Base-by-base conservation (phyloP, 2,797 vertebrate species). In the Epinephelus malabaricus region DNA sequence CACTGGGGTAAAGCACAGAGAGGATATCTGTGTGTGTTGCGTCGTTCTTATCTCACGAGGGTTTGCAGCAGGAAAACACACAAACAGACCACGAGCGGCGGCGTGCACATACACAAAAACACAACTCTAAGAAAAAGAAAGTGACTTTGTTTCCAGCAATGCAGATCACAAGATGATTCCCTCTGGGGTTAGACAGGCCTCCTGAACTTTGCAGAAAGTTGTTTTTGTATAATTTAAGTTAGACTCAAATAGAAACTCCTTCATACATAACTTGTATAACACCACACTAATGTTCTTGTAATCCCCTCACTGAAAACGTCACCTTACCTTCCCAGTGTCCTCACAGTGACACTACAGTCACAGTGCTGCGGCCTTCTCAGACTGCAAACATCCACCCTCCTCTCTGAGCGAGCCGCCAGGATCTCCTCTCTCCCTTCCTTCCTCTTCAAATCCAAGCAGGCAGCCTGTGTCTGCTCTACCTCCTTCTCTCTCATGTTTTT, bases 281-380 rank as follows among this genome's bases (percentile, higher is more conserved):
- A 65, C 17, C 40, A 34, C 46, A 10, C 70, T 40, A 19, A 21
- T n/a, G 51, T 40, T 56, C 43, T 59, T 10, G 1, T 53, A 54
- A 74, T 66, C 49, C 19, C 46, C 27, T 7, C 19, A 66, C 40
- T 80, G 56, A 86, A 85, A 81, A 80, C 50, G 47, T 49, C 51
- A 0, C 72, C 93, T 94, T 95, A 95, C 95, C 95, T 95, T 95
- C 63, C 56, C 59, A 72, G 81, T 76, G 90, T 76, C 82, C 81
- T 71, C 8, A 34, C 69, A 47, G 67, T 73, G 81, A 85, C 86
- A 79, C 81, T 61, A 50, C 3, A 70, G 86, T 76, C 64, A 62
- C 65, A 72, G 85, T 50, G 72, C 56, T 78, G 77, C 40, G 69
- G 82, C 76, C 74, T 66, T 81, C 70, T 91, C 92, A 87, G 47